Evolutionary conservation across 2,888 invertebrate species (phyloP).

Genomic region (Drosophila tripunctata): DNA sequence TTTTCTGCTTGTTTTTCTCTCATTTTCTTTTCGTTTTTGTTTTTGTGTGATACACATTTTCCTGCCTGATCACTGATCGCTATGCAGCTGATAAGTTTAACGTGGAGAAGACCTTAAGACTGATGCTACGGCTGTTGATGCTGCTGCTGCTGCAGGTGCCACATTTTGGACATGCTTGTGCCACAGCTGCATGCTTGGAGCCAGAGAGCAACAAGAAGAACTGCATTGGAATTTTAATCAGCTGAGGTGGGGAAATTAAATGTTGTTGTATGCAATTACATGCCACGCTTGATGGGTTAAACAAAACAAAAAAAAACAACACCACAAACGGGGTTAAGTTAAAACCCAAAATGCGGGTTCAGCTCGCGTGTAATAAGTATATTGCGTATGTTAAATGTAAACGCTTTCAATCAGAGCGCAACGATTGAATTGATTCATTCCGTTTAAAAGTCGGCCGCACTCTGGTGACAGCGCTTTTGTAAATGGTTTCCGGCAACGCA

Average conservation of each 20-base stretch:
- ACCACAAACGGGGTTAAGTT: too few species aligned
- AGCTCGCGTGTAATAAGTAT: constrained; percentile 46
- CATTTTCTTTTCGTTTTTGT: constrained; percentile 3
- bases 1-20: constrained; percentile 45
- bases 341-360: constrained; percentile 49
- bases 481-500: constrained; percentile 80
- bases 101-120: constrained; percentile 30
- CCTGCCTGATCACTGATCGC: constrained; percentile 65
- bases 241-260: constrained; percentile 55
- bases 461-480: constrained; percentile 75
- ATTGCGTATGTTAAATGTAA: constrained; percentile 52
- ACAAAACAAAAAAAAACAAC: too few species aligned
- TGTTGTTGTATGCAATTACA: constrained; percentile 69
- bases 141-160: constrained; percentile 70
- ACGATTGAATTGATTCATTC: constrained; percentile 67
- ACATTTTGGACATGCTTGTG: constrained; percentile 66
- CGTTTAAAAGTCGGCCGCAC: constrained; percentile 67
- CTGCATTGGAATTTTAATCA: constrained; percentile 75
- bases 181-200: constrained; percentile 33
- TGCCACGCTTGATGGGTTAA: constrained; percentile 69
- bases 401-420: constrained; percentile 71
- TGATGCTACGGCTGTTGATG: too few species aligned
- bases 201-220: constrained; percentile 41
- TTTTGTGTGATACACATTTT: constrained; percentile 56
- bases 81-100: constrained; percentile 69